Conservation (phyloP, 2,113 vertebrate species). For the Furnarius figulus region DNA sequence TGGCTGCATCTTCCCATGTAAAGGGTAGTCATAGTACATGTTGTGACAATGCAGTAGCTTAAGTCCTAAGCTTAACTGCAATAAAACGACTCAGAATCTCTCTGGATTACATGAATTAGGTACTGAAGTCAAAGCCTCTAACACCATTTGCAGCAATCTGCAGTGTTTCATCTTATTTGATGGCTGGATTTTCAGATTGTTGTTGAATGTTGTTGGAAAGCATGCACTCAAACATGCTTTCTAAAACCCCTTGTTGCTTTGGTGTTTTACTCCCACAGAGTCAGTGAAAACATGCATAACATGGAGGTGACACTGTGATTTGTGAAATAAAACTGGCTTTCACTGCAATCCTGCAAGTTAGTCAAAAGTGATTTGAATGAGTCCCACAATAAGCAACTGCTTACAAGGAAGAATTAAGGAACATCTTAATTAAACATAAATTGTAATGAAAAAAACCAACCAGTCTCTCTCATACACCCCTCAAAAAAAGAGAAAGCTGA, state of each 20-base stretch:
- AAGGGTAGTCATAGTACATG: background rate
- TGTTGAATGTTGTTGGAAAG: background rate
- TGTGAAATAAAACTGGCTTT: background rate
- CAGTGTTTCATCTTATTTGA: background rate
- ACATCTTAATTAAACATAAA: background rate
- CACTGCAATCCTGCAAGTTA: background rate
- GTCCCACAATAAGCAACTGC: background rate
- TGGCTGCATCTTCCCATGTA: background rate
- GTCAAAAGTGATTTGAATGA: background rate
- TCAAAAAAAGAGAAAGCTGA: background rate
- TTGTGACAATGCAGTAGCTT: accelerated
- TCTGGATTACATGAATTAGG: background rate
- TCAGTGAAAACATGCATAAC: background rate
- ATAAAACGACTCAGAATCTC: background rate
- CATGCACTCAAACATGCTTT: accelerated
- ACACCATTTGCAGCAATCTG: background rate
- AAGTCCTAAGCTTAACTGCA: background rate
- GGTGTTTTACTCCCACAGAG: background rate
- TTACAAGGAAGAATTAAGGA: background rate
- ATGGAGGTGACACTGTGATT: background rate
- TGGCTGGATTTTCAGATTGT: background rate
- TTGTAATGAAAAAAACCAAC: background rate
- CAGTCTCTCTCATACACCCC: background rate
- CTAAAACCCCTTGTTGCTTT: background rate
- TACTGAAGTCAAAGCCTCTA: background rate